Conservation (phyloP, 2,113 vertebrate species). For the Grantiella picta region DNA sequence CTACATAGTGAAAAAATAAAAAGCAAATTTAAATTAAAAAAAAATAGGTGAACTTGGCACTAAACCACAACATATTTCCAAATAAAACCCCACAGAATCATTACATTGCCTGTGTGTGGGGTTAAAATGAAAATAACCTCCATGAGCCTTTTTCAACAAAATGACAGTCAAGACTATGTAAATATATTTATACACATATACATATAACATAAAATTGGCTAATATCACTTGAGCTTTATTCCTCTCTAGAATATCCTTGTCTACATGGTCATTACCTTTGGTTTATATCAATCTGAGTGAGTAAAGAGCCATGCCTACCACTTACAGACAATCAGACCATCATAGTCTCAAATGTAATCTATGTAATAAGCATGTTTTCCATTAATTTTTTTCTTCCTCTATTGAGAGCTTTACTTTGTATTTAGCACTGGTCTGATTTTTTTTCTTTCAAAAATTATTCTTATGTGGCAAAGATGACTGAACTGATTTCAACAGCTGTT, state of each 20-base stretch:
- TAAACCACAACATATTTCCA: background rate
- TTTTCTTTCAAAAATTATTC: background rate
- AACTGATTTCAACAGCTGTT: background rate
- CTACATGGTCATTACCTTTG: background rate
- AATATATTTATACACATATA: background rate
- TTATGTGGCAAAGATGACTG: background rate
- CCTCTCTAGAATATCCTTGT: background rate
- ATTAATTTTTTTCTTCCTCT: background rate
- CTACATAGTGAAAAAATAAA: background rate
- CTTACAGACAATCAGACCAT: background rate
- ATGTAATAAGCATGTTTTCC: background rate
- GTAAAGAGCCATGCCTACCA: background rate
- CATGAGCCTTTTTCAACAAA: background rate
- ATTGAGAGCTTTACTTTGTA: background rate
- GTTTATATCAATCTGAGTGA: background rate
- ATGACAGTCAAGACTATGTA: background rate
- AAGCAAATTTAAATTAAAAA: conserved; percentile 2
- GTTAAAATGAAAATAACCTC: background rate
- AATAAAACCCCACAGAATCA: background rate
- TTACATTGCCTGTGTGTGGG: background rate
- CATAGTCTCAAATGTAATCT: background rate
- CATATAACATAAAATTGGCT: background rate
- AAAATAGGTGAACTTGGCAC: background rate
- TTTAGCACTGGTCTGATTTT: background rate
- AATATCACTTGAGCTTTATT: background rate